A percentile compares a stretch with the other conserved stretches of the same genome.
Evolutionary conservation across 2,888 invertebrate species (phyloP).

Genomic region (Saturnia japonica): DNA sequence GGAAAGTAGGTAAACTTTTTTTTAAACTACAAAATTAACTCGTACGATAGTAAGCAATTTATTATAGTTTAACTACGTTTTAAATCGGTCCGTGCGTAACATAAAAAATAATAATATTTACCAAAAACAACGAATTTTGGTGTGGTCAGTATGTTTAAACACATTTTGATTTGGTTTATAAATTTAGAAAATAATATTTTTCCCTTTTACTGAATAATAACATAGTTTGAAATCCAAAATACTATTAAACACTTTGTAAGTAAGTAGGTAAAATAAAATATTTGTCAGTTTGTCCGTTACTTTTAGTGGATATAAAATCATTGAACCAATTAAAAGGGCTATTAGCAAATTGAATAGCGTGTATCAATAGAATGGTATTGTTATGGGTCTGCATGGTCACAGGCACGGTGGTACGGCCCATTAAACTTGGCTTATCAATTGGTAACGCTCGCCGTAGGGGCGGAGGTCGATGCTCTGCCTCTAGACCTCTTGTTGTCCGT

Average conservation of each 20-base stretch:
- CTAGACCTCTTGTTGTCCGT: constrained; percentile 25
- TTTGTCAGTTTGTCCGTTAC: constrained; percentile 19
- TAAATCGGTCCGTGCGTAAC: too few relatives aligned
- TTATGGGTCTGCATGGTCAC: constrained; percentile 49
- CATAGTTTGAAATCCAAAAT: neutral
- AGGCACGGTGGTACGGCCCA: constrained; percentile 56
- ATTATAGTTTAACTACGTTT: neutral
- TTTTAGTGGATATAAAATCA: constrained; percentile 52
- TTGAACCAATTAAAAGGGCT: constrained; percentile 72
- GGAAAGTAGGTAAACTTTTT: neutral
- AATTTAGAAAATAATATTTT: neutral
- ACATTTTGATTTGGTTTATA: neutral
- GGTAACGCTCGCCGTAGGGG: constrained; percentile 53
- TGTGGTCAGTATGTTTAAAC: too few relatives aligned
- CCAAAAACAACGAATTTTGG: too few relatives aligned
- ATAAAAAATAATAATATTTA: too few relatives aligned
- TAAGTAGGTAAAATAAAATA: constrained; percentile 1
- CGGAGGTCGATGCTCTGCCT: constrained; percentile 64
- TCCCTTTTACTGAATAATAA: neutral
- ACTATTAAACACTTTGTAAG: neutral
- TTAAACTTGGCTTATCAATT: constrained; percentile 72
- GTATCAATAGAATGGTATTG: constrained; percentile 66
- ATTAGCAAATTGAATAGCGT: constrained; percentile 76
- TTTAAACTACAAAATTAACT: too few relatives aligned
- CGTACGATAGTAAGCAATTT: neutral